These are phyloP conservation scores for Pelagia noctiluca DNA, from an alignment of 30 jellyfish, hydroid and myxozoan species.

Conservation along the genomic window DNA sequence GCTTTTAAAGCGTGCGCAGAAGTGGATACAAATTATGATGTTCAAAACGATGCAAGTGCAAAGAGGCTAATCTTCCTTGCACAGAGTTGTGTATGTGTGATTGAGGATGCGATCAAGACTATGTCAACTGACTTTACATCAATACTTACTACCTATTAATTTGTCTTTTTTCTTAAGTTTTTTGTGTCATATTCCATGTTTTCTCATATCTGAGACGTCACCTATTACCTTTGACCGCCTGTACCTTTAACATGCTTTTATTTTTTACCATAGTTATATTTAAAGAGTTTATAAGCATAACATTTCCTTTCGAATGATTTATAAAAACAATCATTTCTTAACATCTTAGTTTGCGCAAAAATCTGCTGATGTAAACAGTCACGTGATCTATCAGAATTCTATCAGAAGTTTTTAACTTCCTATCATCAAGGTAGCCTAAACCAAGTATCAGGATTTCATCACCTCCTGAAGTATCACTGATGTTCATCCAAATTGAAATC, in stretches of 20 bases:
- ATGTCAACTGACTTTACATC: background rate
- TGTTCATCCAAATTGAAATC: too few relatives aligned
- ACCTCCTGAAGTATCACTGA: conserved; percentile 24
- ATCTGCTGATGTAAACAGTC: conserved; percentile 20
- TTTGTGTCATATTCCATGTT: background rate
- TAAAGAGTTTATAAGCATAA: background rate
- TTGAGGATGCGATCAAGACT: conserved; percentile 12
- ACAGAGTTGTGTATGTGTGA: conserved; percentile 26
- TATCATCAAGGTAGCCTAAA: conserved; percentile 18
- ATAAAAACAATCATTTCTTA: conserved; percentile 2
- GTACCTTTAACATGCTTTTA: background rate
- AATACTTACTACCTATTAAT: background rate
- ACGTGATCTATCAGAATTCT: conserved; percentile 5
- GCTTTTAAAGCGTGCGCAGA: conserved; percentile 37
- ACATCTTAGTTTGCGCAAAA: conserved; percentile 22
- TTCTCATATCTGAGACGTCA: conserved; percentile 8
- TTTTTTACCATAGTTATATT: conserved; percentile 21
- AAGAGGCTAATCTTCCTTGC: conserved; percentile 28
- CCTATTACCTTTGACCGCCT: conserved; percentile 27
- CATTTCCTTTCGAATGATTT: background rate
- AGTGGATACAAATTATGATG: conserved; percentile 28
- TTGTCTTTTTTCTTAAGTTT: background rate
- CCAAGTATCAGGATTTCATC: conserved; percentile 27
- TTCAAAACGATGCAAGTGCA: conserved; percentile 33
- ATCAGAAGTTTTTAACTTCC: background rate